Percentiles rank a stretch among this genome's conserved stretches.
Evolutionary conservation across 1,140 invertebrate species (phyloP).

Genomic region (Saxidomus purpurata): DNA sequence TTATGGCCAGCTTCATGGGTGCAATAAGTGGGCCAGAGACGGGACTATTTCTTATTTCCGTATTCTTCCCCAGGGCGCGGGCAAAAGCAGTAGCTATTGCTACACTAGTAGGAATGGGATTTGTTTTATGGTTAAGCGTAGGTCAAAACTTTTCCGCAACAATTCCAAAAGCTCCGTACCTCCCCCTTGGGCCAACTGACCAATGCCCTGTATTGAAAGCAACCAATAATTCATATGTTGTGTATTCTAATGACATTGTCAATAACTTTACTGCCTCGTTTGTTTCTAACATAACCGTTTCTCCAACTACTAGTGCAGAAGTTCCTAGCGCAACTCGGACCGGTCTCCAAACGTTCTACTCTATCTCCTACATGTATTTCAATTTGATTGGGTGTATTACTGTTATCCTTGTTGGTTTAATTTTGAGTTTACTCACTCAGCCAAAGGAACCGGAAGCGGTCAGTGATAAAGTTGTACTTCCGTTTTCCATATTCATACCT

Average conservation of each 20-base stretch:
- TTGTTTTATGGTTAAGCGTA: slow-evolving; percentile 36
- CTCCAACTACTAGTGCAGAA: background rate
- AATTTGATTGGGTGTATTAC: slow-evolving; percentile 27
- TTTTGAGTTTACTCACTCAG: slow-evolving; percentile 34
- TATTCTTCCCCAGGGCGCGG: slow-evolving; percentile 25
- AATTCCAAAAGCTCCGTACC: slow-evolving; percentile 30
- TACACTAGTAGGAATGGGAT: background rate
- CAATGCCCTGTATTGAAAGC: background rate
- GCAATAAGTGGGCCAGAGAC: slow-evolving; percentile 44
- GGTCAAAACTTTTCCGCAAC: slow-evolving; percentile 43
- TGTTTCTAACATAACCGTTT: background rate
- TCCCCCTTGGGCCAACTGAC: slow-evolving; percentile 44
- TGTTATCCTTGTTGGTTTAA: background rate
- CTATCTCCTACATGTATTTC: slow-evolving; percentile 57
- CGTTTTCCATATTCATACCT: slow-evolving; percentile 22
- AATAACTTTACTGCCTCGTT: background rate
- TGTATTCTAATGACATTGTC: background rate
- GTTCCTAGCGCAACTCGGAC: background rate
- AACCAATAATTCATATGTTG: background rate
- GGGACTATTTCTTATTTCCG: slow-evolving; percentile 31
- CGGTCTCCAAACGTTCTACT: slow-evolving; percentile 22
- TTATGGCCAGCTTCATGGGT: slow-evolving; percentile 51
- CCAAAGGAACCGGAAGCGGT: slow-evolving; percentile 13
- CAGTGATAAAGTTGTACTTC: background rate
- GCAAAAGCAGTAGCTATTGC: slow-evolving; percentile 20